Base-by-base conservation (phyloP, 2,113 vertebrate species). In the Centropus bengalensis region DNA sequence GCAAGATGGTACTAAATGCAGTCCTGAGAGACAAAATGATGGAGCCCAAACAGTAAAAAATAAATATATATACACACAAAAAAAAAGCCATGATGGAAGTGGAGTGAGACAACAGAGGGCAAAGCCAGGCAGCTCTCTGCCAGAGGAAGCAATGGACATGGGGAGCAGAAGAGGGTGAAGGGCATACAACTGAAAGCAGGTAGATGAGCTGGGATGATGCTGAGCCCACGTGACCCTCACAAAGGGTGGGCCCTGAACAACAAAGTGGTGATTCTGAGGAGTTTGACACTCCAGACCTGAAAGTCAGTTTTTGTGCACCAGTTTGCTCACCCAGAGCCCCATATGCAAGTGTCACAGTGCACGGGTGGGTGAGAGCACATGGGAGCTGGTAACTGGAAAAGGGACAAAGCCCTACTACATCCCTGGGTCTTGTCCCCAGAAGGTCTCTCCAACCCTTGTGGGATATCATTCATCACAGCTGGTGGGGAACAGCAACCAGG, bases 201-300 rank as follows among this genome's bases (percentile, higher is more conserved):
- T 2, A 9, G 24, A 4, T n/a, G 44, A 60, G 76, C 30, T 1
- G 4, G 6, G 24, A 9, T 1, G 3, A 30, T 0, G 9, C 58
- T 11, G 32, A 77, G 30, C 21, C 62, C 58, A 14, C 5, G 2
- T 0, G 12, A 17, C 63, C 42, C 10, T 9, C 4, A 2, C 6
- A 2, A 26, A 21, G 26, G 40, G 9, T 10, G 49, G 54, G n/a
- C 3, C 5, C 38, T 8, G 44, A 51, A 22, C 36, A 30, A 1
- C 38, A 9, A 21, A 19, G 5, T 4, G 33, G 1, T 32, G 38
- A 6, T n/a, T 36, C 32, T 49, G 68, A 22, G 79, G 21, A 17
- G 19, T 59, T 68, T 15, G 0, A 8, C 32, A 0, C 0, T 18
- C 22, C 28, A 4, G 1, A 4, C 7, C 10, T 38, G 75, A 62